phyloP scores from a whole-genome alignment of 2,888 invertebrate species.

The Rhingia campestris region DNA sequence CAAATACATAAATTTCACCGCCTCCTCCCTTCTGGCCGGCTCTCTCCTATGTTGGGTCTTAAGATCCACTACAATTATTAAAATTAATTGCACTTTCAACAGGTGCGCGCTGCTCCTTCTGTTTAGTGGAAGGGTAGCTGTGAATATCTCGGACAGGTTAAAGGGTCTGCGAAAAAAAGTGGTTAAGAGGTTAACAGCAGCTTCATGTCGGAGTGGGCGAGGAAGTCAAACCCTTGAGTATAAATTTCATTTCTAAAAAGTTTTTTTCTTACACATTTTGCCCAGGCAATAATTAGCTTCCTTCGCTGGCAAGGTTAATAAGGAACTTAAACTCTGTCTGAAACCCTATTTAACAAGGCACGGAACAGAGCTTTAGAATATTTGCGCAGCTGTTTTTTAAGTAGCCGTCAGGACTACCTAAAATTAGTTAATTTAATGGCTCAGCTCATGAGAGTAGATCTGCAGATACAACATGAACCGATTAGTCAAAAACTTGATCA shows the following conservation, averaged over 20 bases:
- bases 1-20: slow-evolving; percentile 47
- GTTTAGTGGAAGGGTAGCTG: background rate
- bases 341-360: background rate
- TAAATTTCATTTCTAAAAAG: slow-evolving; percentile 1
- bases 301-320: background rate
- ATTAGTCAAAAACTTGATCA: no score
- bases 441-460: no score
- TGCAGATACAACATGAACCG: no score
- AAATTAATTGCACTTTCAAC: slow-evolving; percentile 70
- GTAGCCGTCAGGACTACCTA: no score
- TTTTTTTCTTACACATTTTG: background rate
- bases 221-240: slow-evolving; percentile 19
- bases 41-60: background rate
- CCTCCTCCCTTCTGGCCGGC: background rate
- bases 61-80: slow-evolving; percentile 63
- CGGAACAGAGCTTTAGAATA: no score
- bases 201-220: background rate
- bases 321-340: slow-evolving; percentile 1
- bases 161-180: slow-evolving; percentile 1
- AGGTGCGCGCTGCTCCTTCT: slow-evolving; percentile 34
- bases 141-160: slow-evolving; percentile 35
- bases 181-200: slow-evolving; percentile 35
- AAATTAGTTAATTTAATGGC: no score
- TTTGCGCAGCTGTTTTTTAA: no score
- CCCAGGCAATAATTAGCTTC: slow-evolving; percentile 1